A percentile compares a stretch with the other conserved stretches of the same genome.
These are phyloP conservation scores for Philopotamus ludificatus DNA, from an alignment of 1,140 invertebrate genomes.

Conservation along the genomic window DNA sequence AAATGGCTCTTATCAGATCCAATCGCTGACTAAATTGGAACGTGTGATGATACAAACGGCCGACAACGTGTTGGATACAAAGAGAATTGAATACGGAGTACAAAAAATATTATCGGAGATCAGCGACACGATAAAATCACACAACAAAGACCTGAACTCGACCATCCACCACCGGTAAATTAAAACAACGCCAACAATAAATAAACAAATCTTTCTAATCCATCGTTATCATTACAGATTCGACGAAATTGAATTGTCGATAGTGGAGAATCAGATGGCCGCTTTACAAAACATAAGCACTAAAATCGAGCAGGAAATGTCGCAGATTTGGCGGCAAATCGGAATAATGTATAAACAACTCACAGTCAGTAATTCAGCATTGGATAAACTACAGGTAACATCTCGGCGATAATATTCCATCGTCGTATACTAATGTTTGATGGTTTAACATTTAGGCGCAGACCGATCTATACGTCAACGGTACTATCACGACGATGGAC, in stretches of 20 bases:
- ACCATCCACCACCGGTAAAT: constrained; percentile 62
- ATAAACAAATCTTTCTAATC: too few species aligned
- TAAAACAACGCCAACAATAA: background rate
- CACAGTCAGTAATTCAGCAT: constrained; percentile 68
- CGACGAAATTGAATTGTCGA: constrained; percentile 65
- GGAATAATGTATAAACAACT: constrained; percentile 86
- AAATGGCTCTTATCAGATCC: constrained; percentile 44
- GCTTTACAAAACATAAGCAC: constrained; percentile 72
- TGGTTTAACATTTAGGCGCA: constrained; percentile 57
- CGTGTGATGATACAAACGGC: constrained; percentile 79
- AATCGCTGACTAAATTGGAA: constrained; percentile 69
- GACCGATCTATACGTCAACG: constrained; percentile 78
- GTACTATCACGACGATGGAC: constrained; percentile 76
- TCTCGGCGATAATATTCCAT: background rate
- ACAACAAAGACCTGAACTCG: constrained; percentile 65
- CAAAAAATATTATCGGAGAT: constrained; percentile 83
- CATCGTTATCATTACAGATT: constrained; percentile 55
- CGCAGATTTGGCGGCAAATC: constrained; percentile 83
- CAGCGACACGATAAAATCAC: constrained; percentile 66
- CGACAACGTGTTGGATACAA: constrained; percentile 81
- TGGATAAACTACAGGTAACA: constrained; percentile 61
- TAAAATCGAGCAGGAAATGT: constrained; percentile 79
- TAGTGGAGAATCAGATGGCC: constrained; percentile 73
- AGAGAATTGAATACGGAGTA: constrained; percentile 80
- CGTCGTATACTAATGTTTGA: constrained; percentile 22